These are phyloP conservation scores for Sesia apiformis DNA, from an alignment of 2,888 invertebrate species.

Conservation along the genomic window DNA sequence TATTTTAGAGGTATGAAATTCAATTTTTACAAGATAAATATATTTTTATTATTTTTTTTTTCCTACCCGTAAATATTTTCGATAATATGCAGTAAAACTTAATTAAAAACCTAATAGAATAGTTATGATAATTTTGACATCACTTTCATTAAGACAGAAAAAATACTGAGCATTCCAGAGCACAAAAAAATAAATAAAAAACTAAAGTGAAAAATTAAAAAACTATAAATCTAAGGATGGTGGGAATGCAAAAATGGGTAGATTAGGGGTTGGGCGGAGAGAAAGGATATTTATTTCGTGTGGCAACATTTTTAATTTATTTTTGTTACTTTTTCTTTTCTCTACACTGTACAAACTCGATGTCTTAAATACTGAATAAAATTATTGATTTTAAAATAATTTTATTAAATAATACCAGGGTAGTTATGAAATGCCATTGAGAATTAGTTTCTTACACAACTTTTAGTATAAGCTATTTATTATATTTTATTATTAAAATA, in stretches of 20 bases:
- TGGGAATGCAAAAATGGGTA: slow-evolving; percentile 13
- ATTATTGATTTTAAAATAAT: background rate
- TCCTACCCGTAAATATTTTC: background rate
- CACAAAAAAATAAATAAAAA: background rate
- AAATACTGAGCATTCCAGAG: too few species aligned
- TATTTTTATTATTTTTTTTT: background rate
- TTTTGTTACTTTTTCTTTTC: slow-evolving; percentile 25
- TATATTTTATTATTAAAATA: too few species aligned
- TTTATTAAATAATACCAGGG: slow-evolving; percentile 27
- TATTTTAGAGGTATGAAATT: background rate
- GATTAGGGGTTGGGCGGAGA: slow-evolving; percentile 36
- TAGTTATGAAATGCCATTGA: slow-evolving; percentile 57
- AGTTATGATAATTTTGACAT: too few species aligned
- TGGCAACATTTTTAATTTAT: slow-evolving; percentile 60
- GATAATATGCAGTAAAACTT: too few species aligned
- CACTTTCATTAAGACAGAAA: too few species aligned
- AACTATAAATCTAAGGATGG: slow-evolving; percentile 7
- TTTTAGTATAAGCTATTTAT: slow-evolving; percentile 10
- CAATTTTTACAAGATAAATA: background rate
- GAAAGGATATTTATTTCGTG: slow-evolving; percentile 21
- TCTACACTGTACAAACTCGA: slow-evolving; percentile 71
- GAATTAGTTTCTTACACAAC: slow-evolving; percentile 7
- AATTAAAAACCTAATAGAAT: too few species aligned
- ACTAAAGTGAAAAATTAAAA: slow-evolving; percentile 12
- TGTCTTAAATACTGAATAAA: slow-evolving; percentile 16